Conservation (phyloP, 1,140 invertebrate species). For the Caenorhabditis briggsae region DNA sequence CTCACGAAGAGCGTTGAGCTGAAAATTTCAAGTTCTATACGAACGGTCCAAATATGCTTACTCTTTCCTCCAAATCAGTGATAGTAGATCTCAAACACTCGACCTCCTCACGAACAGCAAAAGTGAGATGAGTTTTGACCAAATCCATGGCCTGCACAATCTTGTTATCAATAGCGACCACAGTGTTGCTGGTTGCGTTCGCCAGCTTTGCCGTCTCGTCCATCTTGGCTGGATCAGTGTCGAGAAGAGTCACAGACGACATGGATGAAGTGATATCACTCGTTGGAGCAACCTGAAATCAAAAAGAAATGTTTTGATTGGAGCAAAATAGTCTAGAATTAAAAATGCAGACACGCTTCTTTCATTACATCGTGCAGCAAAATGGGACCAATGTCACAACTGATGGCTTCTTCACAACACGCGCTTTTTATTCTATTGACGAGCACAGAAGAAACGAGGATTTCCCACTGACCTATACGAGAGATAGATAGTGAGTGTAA, state of each 20-base stretch:
- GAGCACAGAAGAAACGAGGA: neutral
- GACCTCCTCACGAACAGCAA: constrained; percentile 77
- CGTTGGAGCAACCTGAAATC: neutral
- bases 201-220: constrained; percentile 30
- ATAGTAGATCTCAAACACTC: constrained; percentile 73
- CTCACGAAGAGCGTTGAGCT: constrained; percentile 23
- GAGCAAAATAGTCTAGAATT: neutral
- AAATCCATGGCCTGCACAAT: constrained; percentile 78
- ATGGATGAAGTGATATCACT: neutral
- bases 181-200: constrained; percentile 45
- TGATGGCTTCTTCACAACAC: constrained; percentile 24
- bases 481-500: neutral
- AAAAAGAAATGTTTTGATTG: no score
- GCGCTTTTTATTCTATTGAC: constrained; percentile 23
- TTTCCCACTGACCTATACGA: neutral
- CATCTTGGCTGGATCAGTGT: neutral
- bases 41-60: neutral
- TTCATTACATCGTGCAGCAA: neutral
- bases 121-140: constrained; percentile 77
- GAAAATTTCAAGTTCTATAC: neutral
- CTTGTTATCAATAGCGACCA: constrained; percentile 72
- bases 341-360: constrained; percentile 23
- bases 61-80: constrained; percentile 70
- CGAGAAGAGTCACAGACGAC: neutral
- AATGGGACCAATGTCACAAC: constrained; percentile 5